These are phyloP conservation scores for Leptobrachium leishanense DNA, from an alignment of 2,113 vertebrate genomes.

Conservation along the genomic window DNA sequence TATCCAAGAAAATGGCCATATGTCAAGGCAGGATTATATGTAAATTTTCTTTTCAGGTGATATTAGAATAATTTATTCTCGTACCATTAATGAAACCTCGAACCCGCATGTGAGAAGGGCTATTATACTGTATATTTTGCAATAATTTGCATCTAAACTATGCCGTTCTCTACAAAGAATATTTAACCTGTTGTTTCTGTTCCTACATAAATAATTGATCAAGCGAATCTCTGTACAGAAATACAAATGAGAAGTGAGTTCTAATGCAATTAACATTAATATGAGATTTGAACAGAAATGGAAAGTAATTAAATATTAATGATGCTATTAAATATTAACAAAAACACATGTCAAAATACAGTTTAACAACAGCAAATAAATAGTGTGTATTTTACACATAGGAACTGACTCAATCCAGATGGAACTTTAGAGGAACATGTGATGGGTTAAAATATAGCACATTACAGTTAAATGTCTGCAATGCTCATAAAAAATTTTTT, in stretches of 20 bases:
- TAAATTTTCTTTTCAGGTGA: too few species aligned
- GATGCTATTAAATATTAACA: slow-evolving; percentile 7
- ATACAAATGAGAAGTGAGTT: not conserved
- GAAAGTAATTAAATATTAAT: not conserved
- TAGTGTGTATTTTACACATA: not conserved
- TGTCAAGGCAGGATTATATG: too few species aligned
- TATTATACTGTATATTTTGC: too few species aligned
- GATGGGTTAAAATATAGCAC: not conserved
- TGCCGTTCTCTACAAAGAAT: too few species aligned
- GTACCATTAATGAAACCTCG: too few species aligned
- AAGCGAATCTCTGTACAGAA: too few species aligned
- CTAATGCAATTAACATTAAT: not conserved
- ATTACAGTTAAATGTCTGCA: too few species aligned
- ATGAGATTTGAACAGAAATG: not conserved
- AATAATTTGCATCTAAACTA: too few species aligned
- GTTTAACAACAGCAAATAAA: not conserved
- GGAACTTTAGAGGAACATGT: not conserved
- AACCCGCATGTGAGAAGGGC: too few species aligned
- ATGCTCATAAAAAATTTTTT: too few species aligned
- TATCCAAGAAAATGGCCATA: too few species aligned
- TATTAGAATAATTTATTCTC: too few species aligned
- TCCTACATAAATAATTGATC: slow-evolving; percentile 9
- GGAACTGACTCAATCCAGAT: not conserved
- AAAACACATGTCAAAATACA: not conserved
- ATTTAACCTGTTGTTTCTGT: not conserved